Evolutionary conservation across 2,888 invertebrate genomes (phyloP).

Genomic region (Apamea anceps): DNA sequence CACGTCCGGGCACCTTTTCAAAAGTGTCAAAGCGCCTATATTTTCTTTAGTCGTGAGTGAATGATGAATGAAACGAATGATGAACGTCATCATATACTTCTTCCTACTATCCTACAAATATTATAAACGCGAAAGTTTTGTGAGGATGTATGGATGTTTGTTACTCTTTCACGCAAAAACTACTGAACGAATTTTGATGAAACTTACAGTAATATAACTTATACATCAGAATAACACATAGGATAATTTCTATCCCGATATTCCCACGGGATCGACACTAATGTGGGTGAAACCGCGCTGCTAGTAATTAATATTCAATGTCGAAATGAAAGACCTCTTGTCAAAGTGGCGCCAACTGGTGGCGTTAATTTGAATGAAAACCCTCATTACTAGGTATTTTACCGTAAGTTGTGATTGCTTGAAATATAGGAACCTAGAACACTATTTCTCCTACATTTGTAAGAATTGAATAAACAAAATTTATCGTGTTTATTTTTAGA

Average conservation of each 20-base stretch:
- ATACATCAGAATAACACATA: not conserved
- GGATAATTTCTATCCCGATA: not conserved
- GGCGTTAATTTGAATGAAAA: not conserved
- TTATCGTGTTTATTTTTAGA: not conserved
- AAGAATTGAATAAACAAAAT: slow-evolving; percentile 12
- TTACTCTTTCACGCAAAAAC: no score
- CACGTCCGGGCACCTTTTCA: no score
- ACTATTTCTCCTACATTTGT: not conserved
- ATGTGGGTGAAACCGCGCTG: not conserved
- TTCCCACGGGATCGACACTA: not conserved
- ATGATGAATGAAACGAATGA: no score
- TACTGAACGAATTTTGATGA: no score
- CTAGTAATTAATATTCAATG: not conserved
- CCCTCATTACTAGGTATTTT: not conserved
- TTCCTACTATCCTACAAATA: no score
- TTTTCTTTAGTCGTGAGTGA: no score
- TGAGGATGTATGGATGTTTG: no score
- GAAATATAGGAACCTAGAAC: not conserved
- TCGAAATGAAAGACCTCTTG: not conserved
- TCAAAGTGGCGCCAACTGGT: not conserved
- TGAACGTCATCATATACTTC: no score
- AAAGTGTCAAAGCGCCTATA: no score
- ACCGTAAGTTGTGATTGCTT: not conserved
- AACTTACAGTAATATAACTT: no score
- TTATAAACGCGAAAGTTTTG: no score